phyloP scores from a whole-genome alignment of 2,113 vertebrate species.

The Strigops habroptila region DNA sequence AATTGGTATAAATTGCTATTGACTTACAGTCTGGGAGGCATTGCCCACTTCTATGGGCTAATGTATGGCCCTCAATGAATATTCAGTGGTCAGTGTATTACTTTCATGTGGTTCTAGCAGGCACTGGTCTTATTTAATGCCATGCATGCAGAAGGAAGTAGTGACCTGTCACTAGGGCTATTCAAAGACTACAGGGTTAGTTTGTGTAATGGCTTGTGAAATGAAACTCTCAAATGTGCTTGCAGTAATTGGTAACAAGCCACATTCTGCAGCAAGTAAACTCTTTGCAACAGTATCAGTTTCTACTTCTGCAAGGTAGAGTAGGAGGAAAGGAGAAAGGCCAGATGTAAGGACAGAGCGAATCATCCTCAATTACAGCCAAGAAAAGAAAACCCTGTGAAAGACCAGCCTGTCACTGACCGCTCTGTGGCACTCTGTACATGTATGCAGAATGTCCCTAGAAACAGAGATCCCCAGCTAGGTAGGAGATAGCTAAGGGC shows the following conservation, averaged over 20 bases:
- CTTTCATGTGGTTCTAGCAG: not conserved
- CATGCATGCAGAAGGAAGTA: not conserved
- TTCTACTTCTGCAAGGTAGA: not conserved
- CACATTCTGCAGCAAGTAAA: not conserved
- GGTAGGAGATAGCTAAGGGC: not conserved
- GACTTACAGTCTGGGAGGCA: not conserved
- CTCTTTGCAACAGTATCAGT: not conserved
- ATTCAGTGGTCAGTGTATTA: not conserved
- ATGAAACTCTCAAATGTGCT: not conserved
- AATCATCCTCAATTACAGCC: not conserved
- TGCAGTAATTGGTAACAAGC: not conserved
- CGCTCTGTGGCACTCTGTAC: not conserved
- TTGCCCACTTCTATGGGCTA: not conserved
- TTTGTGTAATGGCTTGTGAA: conserved; percentile 22
- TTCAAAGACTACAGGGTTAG: not conserved
- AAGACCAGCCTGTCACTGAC: not conserved
- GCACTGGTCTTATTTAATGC: not conserved
- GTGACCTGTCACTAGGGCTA: not conserved
- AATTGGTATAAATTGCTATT: not conserved
- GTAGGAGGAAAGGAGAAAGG: not conserved
- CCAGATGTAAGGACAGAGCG: not conserved
- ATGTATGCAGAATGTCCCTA: not conserved
- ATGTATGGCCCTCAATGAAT: not conserved
- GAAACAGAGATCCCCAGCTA: not conserved
- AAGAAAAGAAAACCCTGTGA: not conserved